Conservation (phyloP, 2,797 vertebrate genomes). For the Ceyx erithaca region DNA sequence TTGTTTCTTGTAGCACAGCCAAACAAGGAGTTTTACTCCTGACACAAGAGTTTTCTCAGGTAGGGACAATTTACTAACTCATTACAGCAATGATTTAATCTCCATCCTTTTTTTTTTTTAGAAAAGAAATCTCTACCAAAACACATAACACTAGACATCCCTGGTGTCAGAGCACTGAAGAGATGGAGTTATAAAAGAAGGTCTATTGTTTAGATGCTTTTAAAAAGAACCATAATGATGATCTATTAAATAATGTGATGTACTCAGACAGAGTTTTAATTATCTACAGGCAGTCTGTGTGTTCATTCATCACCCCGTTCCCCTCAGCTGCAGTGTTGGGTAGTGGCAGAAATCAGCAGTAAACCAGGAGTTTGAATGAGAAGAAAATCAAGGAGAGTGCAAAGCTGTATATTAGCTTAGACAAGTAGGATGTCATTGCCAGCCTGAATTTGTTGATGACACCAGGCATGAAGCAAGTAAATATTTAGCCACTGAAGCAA, state of each 20-base stretch:
- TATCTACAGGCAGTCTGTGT: background rate
- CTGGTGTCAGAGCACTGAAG: background rate
- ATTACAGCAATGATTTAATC: background rate
- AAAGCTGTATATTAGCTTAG: constrained; percentile 1
- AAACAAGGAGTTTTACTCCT: background rate
- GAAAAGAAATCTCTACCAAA: background rate
- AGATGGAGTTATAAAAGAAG: background rate
- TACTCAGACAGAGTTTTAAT: background rate
- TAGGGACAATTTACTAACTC: background rate
- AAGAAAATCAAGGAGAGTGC: background rate
- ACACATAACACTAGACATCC: background rate
- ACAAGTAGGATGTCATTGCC: constrained; percentile 26
- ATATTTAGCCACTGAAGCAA: background rate
- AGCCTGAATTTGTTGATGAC: constrained; percentile 46
- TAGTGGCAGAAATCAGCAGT: background rate
- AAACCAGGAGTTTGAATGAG: background rate
- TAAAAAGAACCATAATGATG: background rate
- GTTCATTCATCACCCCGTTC: background rate
- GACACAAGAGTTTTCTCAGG: background rate
- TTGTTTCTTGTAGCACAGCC: background rate
- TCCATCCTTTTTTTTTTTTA: background rate
- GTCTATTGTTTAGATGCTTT: constrained; percentile 1
- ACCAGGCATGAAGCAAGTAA: constrained; percentile 20
- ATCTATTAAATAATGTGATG: background rate
- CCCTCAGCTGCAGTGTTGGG: background rate